phyloP scores from a whole-genome alignment of 2,113 vertebrate genomes.

The Bufo bufo region DNA sequence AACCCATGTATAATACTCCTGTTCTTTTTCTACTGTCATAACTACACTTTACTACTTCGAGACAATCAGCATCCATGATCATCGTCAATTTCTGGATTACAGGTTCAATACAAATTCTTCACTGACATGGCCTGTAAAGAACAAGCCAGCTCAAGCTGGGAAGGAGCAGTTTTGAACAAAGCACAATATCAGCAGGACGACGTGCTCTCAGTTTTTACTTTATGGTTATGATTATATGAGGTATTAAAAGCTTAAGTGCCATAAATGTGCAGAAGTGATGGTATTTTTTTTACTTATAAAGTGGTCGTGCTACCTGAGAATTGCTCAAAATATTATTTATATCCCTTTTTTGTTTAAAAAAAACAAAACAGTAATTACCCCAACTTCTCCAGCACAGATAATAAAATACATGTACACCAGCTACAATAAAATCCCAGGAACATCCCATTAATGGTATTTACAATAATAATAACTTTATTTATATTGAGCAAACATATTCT shows the following conservation, averaged over 20 bases:
- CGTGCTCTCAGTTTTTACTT: background rate
- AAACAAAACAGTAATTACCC: slow-evolving; percentile 4
- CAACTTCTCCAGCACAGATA: background rate
- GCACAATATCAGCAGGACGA: background rate
- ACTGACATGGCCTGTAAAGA: background rate
- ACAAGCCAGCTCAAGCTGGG: background rate
- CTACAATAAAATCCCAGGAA: background rate
- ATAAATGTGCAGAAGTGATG: background rate
- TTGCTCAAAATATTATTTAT: background rate
- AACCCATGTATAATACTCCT: background rate
- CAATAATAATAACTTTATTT: background rate
- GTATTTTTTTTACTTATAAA: slow-evolving; percentile 6
- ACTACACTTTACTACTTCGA: background rate
- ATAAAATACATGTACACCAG: background rate
- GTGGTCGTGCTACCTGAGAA: background rate
- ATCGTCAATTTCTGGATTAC: background rate
- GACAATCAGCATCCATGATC: background rate
- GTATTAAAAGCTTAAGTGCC: slow-evolving; percentile 1
- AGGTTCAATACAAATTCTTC: background rate
- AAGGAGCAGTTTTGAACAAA: background rate
- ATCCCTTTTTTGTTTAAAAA: background rate
- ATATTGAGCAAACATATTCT: background rate
- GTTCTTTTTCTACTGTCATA: too few species aligned
- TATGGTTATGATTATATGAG: slow-evolving; percentile 11
- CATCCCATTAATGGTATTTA: slow-evolving; percentile 1